phyloP scores from a whole-genome alignment of 2,113 vertebrate genomes.

The Perognathus longimembris region DNA sequence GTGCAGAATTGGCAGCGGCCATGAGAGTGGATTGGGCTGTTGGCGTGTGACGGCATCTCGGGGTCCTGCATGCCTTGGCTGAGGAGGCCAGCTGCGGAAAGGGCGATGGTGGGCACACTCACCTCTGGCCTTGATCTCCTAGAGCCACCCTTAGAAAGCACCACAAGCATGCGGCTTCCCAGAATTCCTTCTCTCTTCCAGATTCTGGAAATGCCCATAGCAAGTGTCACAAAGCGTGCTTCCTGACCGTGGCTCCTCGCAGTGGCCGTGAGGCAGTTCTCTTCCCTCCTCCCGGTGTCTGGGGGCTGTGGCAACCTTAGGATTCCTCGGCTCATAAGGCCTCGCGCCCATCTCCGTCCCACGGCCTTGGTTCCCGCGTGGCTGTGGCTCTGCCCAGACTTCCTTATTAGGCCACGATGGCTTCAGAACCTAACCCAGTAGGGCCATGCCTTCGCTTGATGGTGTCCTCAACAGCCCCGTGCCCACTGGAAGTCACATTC shows the following conservation, averaged over 20 bases:
- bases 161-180: neutral
- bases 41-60: too few relatives aligned
- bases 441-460: neutral
- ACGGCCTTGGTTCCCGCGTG: neutral
- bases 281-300: neutral
- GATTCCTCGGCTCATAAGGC: neutral
- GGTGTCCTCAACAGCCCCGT: neutral
- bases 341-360: neutral
- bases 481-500: neutral
- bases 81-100: neutral
- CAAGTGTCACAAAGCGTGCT: fast-evolving
- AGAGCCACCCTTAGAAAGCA: neutral
- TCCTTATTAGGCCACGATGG: neutral
- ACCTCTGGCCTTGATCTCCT: too few relatives aligned
- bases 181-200: neutral
- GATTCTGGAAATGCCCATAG: neutral
- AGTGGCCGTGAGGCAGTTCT: neutral
- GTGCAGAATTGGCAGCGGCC: neutral
- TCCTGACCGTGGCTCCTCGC: neutral
- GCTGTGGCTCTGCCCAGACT: neutral
- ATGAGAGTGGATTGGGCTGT: neutral
- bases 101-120: neutral
- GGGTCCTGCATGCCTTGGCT: neutral
- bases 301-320: fast-evolving
- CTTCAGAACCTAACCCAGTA: neutral